Percentiles rank a stretch among this genome's conserved stretches.
phyloP scores from a whole-genome alignment of 2,888 invertebrate species.

The Cantharis nigra region DNA sequence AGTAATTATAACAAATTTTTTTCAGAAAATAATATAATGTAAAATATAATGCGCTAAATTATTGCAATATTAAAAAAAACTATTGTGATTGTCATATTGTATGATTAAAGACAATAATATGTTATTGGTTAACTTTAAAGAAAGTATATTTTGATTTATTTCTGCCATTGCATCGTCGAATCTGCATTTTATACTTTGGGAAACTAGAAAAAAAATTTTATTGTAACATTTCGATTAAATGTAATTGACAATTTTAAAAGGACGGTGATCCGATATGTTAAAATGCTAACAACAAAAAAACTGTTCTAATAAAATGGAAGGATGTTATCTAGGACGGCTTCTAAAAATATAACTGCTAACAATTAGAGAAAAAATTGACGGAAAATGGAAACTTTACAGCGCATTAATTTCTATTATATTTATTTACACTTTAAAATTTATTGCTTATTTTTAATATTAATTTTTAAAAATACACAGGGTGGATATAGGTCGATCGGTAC shows the following conservation, averaged over 20 bases:
- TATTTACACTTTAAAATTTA: conserved; percentile 11
- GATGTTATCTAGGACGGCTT: conserved; percentile 22
- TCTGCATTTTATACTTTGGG: conserved; percentile 14
- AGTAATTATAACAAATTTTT: not conserved
- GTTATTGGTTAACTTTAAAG: conserved; percentile 11
- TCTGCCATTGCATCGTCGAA: conserved; percentile 13
- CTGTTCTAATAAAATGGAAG: conserved; percentile 16
- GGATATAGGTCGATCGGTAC: not conserved
- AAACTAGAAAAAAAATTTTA: conserved; percentile 17
- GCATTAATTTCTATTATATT: not conserved
- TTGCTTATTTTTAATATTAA: conserved; percentile 14
- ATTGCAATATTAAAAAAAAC: conserved; percentile 13
- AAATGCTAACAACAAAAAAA: conserved; percentile 7
- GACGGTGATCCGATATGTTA: conserved; percentile 28
- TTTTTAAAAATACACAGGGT: not conserved
- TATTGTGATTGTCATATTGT: conserved; percentile 22
- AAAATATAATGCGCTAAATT: conserved; percentile 14
- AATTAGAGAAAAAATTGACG: not conserved
- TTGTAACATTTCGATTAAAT: not conserved
- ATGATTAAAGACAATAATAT: conserved; percentile 9
- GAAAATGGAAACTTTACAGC: conserved; percentile 5
- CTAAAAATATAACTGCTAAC: conserved; percentile 6
- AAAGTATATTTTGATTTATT: conserved; percentile 17
- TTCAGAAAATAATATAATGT: not conserved
- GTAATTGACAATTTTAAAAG: conserved; percentile 26